Evolutionary conservation across 2,888 invertebrate species (phyloP).

Genomic region (Gisinianus flammeolus): DNA sequence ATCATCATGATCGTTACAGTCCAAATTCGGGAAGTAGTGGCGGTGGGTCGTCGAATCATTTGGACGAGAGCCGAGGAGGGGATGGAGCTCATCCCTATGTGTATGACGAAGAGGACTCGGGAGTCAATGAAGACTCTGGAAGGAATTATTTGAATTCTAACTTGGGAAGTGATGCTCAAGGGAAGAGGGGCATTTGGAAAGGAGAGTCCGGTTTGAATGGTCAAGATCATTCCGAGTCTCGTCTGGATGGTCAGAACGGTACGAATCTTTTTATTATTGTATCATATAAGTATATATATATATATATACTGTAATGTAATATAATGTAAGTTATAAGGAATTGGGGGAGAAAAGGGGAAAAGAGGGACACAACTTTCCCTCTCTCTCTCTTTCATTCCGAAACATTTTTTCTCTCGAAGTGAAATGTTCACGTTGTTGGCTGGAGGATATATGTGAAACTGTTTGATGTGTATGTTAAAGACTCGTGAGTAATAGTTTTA

Average conservation of each 20-base stretch:
- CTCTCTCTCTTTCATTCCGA: no score
- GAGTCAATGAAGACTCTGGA: constrained; percentile 50
- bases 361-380: no score
- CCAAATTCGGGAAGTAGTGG: constrained; percentile 52
- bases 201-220: constrained; percentile 53
- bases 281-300: no score
- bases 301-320: no score
- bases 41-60: constrained; percentile 54
- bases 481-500: no score
- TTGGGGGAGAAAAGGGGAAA: no score
- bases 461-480: no score
- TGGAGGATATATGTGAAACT: no score
- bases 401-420: no score
- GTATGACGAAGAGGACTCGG: constrained; percentile 45
- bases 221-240: constrained; percentile 54
- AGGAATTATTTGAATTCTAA: constrained; percentile 48
- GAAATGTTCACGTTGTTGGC: no score
- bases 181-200: constrained; percentile 58
- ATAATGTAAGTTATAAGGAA: no score
- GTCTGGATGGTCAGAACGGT: constrained; percentile 46
- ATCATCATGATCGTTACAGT: constrained; percentile 52
- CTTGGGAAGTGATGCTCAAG: constrained; percentile 52
- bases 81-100: constrained; percentile 36
- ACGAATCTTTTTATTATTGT: background rate
- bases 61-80: constrained; percentile 57